Evolutionary conservation across 2,888 invertebrate species (phyloP).

Genomic region (Euplagia quadripunctaria): DNA sequence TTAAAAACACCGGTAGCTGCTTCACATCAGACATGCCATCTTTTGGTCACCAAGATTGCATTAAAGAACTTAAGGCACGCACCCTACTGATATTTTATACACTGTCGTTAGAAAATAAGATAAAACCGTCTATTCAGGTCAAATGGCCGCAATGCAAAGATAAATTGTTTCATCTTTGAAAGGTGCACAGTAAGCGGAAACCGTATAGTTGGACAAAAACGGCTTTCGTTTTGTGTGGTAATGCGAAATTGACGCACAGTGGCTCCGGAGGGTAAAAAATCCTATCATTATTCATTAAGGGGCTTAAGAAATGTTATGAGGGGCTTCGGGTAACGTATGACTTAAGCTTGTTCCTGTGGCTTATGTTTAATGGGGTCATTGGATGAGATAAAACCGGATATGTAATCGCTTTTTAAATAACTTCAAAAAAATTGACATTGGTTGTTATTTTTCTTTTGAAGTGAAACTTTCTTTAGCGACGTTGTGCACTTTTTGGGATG

Average conservation of each 20-base stretch:
- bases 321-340: not conserved
- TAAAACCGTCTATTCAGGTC: constrained; percentile 9
- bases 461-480: no score
- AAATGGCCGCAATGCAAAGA: constrained; percentile 7
- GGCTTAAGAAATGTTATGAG: not conserved
- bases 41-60: no score
- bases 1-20: no score
- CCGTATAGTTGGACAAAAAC: constrained; percentile 13
- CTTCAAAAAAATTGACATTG: no score
- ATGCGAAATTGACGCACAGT: constrained; percentile 20
- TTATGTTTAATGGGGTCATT: not conserved
- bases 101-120: not conserved
- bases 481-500: no score
- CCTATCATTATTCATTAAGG: constrained; percentile 15
- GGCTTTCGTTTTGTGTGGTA: constrained; percentile 7
- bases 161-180: constrained; percentile 7
- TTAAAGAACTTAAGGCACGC: not conserved
- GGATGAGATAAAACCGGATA: not conserved
- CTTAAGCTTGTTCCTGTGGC: not conserved
- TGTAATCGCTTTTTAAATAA: not conserved
- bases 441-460: no score
- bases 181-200: constrained; percentile 12
- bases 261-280: constrained; percentile 16
- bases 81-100: not conserved
- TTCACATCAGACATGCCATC: no score